Conservation (phyloP, 2,797 vertebrate species). For the Diglossa cyanea region DNA sequence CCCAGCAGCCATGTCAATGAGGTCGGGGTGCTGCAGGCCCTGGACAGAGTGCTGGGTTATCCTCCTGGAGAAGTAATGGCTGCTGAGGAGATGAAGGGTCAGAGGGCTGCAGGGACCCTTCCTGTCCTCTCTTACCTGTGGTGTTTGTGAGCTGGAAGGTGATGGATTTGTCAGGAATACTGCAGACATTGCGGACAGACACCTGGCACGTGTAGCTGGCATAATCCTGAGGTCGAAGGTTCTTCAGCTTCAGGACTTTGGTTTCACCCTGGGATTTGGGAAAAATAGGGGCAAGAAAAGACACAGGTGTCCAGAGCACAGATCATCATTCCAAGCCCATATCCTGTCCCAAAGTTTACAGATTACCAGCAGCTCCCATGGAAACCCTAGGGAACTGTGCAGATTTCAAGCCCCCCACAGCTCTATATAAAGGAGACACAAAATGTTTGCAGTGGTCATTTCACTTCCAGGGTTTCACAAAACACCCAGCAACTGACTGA, state of each 20-base stretch:
- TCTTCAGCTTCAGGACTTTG: slow-evolving; percentile 97
- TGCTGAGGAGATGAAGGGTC: neutral
- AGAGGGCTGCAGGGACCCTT: neutral
- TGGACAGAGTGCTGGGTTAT: neutral
- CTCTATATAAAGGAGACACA: neutral
- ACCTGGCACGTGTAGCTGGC: slow-evolving; percentile 96
- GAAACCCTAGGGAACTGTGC: neutral
- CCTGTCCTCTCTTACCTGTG: slow-evolving; percentile 78
- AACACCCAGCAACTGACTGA: neutral
- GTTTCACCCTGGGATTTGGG: slow-evolving; percentile 87
- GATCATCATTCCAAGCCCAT: neutral
- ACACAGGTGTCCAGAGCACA: neutral
- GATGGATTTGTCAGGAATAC: slow-evolving; percentile 91
- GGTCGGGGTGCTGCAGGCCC: neutral
- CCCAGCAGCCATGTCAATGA: neutral
- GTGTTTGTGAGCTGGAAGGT: slow-evolving; percentile 93
- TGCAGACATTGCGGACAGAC: slow-evolving; percentile 94
- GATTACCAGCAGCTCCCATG: neutral
- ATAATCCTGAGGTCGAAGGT: slow-evolving; percentile 92
- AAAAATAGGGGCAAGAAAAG: neutral
- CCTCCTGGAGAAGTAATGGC: neutral
- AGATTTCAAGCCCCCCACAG: neutral
- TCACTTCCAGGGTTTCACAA: neutral
- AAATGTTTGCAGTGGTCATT: neutral
- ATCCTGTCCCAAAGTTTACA: neutral